Percentiles rank a stretch among this genome's conserved stretches.
Evolutionary conservation across 2,113 vertebrate species (phyloP).

Genomic region (Hylia prasina): DNA sequence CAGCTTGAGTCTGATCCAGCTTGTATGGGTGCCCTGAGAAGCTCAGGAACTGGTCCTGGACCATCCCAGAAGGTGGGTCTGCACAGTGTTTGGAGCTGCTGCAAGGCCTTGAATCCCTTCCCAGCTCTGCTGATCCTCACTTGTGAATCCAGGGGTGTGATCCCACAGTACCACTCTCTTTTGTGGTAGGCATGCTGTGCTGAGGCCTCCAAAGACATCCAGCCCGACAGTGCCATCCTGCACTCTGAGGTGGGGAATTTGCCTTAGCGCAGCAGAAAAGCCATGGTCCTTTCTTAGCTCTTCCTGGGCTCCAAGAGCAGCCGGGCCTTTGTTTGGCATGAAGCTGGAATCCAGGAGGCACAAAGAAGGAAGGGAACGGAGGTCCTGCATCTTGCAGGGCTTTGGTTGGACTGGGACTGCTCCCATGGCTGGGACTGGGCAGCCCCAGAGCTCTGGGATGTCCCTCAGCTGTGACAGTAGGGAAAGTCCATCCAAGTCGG

Average conservation of each 20-base stretch:
- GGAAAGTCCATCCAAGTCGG: fast-evolving
- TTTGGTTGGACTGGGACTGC: neutral
- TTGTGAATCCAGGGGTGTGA: fast-evolving
- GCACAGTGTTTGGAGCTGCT: fast-evolving
- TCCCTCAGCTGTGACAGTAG: neutral
- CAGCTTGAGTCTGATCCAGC: neutral
- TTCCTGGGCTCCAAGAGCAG: neutral
- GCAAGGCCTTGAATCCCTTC: neutral
- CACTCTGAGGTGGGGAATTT: neutral
- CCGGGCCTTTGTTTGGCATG: neutral
- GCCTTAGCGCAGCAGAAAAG: neutral
- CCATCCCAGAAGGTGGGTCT: neutral
- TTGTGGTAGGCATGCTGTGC: fast-evolving
- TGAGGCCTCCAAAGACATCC: neutral
- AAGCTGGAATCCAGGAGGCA: neutral
- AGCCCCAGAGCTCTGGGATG: neutral
- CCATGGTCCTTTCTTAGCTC: neutral
- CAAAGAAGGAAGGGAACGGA: neutral
- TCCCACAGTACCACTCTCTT: fast-evolving
- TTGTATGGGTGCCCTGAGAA: fast-evolving
- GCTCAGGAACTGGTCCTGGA: neutral
- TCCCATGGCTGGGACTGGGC: neutral
- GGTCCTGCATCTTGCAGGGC: fast-evolving
- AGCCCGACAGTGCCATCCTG: neutral
- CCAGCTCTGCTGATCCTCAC: neutral